Base-by-base conservation (phyloP, 2,888 invertebrate species). In the Matsumyia berberina region DNA sequence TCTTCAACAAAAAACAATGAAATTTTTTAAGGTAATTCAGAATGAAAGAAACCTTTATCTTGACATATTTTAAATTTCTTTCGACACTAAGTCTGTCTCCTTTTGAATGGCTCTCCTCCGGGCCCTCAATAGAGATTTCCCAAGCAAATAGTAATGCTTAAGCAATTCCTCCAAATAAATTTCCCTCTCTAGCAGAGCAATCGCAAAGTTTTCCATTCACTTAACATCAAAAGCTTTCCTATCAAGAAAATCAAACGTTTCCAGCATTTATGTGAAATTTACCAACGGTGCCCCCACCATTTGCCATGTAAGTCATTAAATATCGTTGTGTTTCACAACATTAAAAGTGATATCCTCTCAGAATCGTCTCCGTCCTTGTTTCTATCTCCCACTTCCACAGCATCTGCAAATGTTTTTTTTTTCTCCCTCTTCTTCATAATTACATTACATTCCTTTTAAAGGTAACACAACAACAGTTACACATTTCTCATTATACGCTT, bases 401-500 rank as follows among this genome's bases (percentile, higher is more conserved):
- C 77, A 69, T 77, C 62, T 77, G 67, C 6, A 37, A 53, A 24
- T 37, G 29, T 64, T 57, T 42, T n/a, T 37, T 15, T 11, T 55
- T 53, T 60, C 35, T 53, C 33, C 37, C 5, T 53, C 15, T 29
- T 33, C 35, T 53, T 67, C 53, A 62, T 73, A 60, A 64, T 69
- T 49, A 57, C 69, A 76, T 62, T 69, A 69, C 5, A 80, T 46
- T 55, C 66, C 55, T 70, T 66, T 53, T 42, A 42, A 66, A 9
- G 53, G 37, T 60, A 57, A 60, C 15, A 15, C 55, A 55, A 37
- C 37, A 55, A 37, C 37, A 58, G 60, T 67, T 49, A 62, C 69
- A 76, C 67, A 74, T 55, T 74, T 74, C 62, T 74, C 58, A 73
- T 58, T 55, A 80, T 55, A 15, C 66, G 12, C 11, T 9, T 24